phyloP scores from a whole-genome alignment of 1,140 invertebrate genomes.

The Drosophila orosa region DNA sequence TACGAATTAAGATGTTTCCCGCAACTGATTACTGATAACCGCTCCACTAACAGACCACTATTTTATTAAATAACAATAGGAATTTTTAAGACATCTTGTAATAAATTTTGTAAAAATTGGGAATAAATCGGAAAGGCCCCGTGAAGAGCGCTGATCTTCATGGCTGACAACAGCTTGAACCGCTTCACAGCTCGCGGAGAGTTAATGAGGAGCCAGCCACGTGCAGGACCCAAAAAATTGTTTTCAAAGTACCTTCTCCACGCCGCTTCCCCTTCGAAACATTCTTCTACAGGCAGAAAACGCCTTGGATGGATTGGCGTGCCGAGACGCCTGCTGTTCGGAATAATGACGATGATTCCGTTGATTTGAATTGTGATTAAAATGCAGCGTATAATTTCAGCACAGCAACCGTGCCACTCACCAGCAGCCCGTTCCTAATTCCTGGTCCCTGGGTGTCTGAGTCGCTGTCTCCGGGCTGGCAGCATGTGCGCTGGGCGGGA shows the following conservation, averaged over 20 bases:
- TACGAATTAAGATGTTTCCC: slow-evolving; percentile 2
- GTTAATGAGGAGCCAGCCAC: slow-evolving; percentile 11
- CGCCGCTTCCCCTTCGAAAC: slow-evolving; percentile 6
- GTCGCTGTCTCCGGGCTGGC: slow-evolving; percentile 39
- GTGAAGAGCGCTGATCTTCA: background rate
- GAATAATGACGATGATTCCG: slow-evolving; percentile 80
- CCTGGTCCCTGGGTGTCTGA: slow-evolving; percentile 23
- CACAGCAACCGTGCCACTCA: slow-evolving; percentile 3
- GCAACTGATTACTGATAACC: background rate
- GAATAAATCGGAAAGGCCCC: background rate
- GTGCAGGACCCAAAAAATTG: slow-evolving; percentile 11
- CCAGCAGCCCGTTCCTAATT: slow-evolving; percentile 3
- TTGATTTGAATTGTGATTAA: slow-evolving; percentile 84
- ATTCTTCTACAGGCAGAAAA: slow-evolving; percentile 37
- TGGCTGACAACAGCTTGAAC: background rate
- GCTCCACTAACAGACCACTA: background rate
- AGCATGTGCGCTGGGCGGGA: slow-evolving; percentile 60
- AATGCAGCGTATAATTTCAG: slow-evolving; percentile 82
- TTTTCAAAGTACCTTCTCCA: slow-evolving; percentile 8
- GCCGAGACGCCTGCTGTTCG: slow-evolving; percentile 50
- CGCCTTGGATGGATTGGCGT: slow-evolving; percentile 31
- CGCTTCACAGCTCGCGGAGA: background rate
- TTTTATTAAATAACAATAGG: background rate
- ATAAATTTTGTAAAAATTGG: background rate
- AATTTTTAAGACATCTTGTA: background rate